Percentiles rank a stretch among this genome's conserved stretches.
Evolutionary conservation across 2,797 vertebrate species (phyloP).

Genomic region (Adrianichthys oophorus): DNA sequence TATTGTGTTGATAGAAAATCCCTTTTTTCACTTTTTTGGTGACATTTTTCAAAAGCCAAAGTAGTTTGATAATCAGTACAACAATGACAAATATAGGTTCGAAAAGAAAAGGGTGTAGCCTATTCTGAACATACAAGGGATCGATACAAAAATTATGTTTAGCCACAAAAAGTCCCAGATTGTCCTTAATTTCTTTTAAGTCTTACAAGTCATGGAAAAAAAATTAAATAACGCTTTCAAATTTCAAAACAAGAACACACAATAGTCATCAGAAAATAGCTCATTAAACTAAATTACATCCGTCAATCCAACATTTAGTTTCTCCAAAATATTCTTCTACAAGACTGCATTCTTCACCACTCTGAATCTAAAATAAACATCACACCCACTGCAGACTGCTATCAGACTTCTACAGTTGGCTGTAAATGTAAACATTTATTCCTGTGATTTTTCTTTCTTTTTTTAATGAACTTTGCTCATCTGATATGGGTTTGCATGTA

Average conservation of each 20-base stretch:
- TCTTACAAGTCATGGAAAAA: neutral
- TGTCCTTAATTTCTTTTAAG: neutral
- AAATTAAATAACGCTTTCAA: neutral
- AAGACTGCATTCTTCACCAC: neutral
- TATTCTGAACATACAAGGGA: too few relatives aligned
- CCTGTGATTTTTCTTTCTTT: constrained; percentile 6
- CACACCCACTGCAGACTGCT: neutral
- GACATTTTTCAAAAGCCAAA: too few relatives aligned
- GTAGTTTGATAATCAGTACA: too few relatives aligned
- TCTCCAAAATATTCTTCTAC: constrained; percentile 16
- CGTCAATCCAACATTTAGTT: constrained; percentile 9
- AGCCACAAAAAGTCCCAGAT: too few relatives aligned
- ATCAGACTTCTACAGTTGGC: constrained; percentile 6
- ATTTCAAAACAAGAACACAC: neutral
- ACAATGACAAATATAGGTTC: too few relatives aligned
- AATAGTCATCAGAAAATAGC: neutral
- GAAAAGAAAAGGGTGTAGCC: too few relatives aligned
- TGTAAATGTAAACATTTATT: constrained; percentile 7
- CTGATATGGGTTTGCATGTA: neutral
- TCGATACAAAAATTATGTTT: too few relatives aligned
- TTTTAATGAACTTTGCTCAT: constrained; percentile 5
- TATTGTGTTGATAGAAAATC: constrained; percentile 1
- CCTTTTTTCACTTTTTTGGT: too few relatives aligned
- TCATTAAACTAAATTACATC: constrained; percentile 14
- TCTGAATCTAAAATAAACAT: constrained; percentile 7